Conservation (phyloP, 2,113 vertebrate species). For the Petrocephalus microphthalmus region DNA sequence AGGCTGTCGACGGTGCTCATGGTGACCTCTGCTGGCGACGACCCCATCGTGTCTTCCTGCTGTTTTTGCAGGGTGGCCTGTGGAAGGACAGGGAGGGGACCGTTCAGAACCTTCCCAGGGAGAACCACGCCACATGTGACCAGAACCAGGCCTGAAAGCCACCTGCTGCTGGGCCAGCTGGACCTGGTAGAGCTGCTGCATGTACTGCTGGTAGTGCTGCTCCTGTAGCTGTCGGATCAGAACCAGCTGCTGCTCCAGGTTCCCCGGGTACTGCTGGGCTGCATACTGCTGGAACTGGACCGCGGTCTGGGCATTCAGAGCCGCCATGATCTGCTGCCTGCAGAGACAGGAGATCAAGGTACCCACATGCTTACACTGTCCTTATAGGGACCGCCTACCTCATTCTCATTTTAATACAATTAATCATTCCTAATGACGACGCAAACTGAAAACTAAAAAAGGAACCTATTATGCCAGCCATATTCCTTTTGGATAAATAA, state of each 20-base stretch:
- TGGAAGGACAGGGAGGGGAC: not conserved
- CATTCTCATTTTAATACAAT: not conserved
- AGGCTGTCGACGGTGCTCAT: conserved; percentile 64
- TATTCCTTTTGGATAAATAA: too few species aligned
- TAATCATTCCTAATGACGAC: not conserved
- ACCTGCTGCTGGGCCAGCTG: conserved; percentile 98
- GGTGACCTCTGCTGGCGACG: conserved; percentile 60
- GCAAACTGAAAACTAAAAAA: not conserved
- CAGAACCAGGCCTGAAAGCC: not conserved
- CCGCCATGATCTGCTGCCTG: conserved; percentile 97
- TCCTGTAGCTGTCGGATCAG: conserved; percentile 97
- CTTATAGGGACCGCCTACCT: not conserved
- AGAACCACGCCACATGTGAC: not conserved
- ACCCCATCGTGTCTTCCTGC: conserved; percentile 67
- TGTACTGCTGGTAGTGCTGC: conserved; percentile 98
- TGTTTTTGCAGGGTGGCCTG: conserved; percentile 93
- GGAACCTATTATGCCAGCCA: not conserved
- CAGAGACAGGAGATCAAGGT: not conserved
- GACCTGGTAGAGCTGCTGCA: conserved; percentile 98
- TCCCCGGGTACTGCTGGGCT: conserved; percentile 94
- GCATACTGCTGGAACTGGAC: conserved; percentile 99
- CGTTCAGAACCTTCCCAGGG: not conserved
- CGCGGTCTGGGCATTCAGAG: conserved; percentile 91
- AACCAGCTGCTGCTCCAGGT: conserved; percentile 87
- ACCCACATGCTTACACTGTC: not conserved